Conservation (phyloP, 2,797 vertebrate genomes). For the Gila robusta region DNA sequence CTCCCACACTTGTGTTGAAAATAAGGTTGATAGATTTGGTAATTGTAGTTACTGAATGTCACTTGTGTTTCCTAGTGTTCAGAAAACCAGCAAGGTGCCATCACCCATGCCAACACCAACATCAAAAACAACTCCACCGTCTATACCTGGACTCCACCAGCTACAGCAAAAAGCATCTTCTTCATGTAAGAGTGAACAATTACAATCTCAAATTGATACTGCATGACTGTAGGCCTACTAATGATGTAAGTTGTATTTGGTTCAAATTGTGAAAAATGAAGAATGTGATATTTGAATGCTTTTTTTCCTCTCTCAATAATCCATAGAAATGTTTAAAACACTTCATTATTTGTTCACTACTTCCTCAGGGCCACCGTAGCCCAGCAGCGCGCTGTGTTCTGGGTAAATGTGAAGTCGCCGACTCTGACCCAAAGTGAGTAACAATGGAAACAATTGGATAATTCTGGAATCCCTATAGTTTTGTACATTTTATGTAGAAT, state of each 20-base stretch:
- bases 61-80: constrained; percentile 66
- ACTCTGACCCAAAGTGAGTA: constrained; percentile 68
- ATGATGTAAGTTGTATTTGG: background rate
- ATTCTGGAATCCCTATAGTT: background rate
- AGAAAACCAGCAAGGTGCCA: constrained; percentile 67
- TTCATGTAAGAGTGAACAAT: constrained; percentile 68
- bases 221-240: background rate
- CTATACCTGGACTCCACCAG: constrained; percentile 72
- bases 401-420: constrained; percentile 74
- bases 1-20: background rate
- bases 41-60: background rate
- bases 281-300: background rate
- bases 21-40: background rate
- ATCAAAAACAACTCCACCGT: constrained; percentile 69
- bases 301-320: background rate
- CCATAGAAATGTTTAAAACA: background rate
- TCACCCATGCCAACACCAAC: constrained; percentile 75
- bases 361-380: constrained; percentile 73
- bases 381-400: constrained; percentile 70
- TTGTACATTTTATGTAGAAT: background rate
- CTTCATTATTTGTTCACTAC: constrained; percentile 27
- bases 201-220: background rate
- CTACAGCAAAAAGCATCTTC: constrained; percentile 53
- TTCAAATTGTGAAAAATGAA: background rate
- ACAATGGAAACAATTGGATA: background rate